A percentile compares a stretch with the other conserved stretches of the same genome.
phyloP scores from a whole-genome alignment of 92 coral and sea anemone species.

The Bergia sp. region DNA sequence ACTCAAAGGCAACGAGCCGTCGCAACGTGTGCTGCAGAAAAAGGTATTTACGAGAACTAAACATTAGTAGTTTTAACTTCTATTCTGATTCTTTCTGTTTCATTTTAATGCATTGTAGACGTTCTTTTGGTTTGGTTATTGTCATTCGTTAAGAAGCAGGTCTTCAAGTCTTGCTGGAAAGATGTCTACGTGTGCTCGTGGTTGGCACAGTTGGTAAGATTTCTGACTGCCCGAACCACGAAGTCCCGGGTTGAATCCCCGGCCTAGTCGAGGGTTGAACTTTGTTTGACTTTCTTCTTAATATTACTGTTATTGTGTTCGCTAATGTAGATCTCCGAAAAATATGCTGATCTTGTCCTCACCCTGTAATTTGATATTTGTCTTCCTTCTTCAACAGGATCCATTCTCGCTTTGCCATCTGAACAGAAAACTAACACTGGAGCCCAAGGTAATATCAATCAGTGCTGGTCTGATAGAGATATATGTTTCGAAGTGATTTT shows the following conservation, averaged over 20 bases:
- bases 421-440: conserved; percentile 96
- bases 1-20: conserved; percentile 89
- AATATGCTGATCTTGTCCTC: too few species aligned
- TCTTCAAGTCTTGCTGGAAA: too few species aligned
- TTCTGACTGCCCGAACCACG: too few species aligned
- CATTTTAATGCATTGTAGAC: neutral
- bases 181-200: too few species aligned
- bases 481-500: too few species aligned
- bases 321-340: neutral
- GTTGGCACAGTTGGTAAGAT: too few species aligned
- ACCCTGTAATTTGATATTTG: neutral
- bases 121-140: neutral
- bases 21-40: conserved; percentile 79
- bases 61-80: neutral
- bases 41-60: conserved; percentile 52
- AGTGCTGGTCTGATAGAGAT: neutral
- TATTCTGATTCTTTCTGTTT: neutral
- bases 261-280: too few species aligned
- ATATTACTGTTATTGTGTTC: too few species aligned
- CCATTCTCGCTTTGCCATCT: conserved; percentile 88
- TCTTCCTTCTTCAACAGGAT: conserved; percentile 61
- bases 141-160: too few species aligned
- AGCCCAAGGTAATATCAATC: conserved; percentile 82
- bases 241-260: too few species aligned
- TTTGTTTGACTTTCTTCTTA: too few species aligned